Evolutionary conservation across 2,888 invertebrate genomes (phyloP), one percentile per base, ranked within the genome.

Genomic region (Hirtodrosophila histrioides): DNA sequence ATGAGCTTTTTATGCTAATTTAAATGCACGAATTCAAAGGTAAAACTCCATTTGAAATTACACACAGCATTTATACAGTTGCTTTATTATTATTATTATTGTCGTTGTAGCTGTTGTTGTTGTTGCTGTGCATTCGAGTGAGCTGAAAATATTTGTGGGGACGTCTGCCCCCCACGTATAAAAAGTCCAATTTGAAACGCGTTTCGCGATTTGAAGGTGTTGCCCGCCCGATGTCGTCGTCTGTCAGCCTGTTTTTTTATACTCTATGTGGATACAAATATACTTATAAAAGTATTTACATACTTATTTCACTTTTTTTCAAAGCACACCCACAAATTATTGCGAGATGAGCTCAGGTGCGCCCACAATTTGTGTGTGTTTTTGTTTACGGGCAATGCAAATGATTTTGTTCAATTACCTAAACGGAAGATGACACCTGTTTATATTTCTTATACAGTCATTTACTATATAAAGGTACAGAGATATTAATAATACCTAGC

Each of bases 381-480:
- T 41, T 12, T 39, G 39, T 43, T 39, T 45, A 60, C 49, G 46
- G 7, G 51, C 54, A 66, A 62, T 70, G 68, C 81, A 78, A 75
- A 76, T 75, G 51, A 75, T 69, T 69, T 60, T 73, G 53, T 69
- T 57, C 75, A 79, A 79, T 74, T 81, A 78, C 84, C 31, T 55
- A 84, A 77, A 79, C 79, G 79, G 84, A 77, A 77, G 82, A 84
- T 72, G 84, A 81, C 82, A 81, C 82, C 82, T 79, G 78, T 65
- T 69, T 69, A 46, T 49, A 55, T 66, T 44, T 64, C 48, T 49
- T 57, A 67, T 46, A 55, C 40, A 50, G 33, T 36, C 53, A 48
- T 31, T 6, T 43, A 6, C 10, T 41, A 48, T 29, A 56, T 41
- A 44, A 41, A 43, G 35, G 39, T 36, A 33, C 27, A 40, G 8